Base-by-base conservation (phyloP, 2,797 vertebrate genomes). In the Threskiornis aethiopicus region DNA sequence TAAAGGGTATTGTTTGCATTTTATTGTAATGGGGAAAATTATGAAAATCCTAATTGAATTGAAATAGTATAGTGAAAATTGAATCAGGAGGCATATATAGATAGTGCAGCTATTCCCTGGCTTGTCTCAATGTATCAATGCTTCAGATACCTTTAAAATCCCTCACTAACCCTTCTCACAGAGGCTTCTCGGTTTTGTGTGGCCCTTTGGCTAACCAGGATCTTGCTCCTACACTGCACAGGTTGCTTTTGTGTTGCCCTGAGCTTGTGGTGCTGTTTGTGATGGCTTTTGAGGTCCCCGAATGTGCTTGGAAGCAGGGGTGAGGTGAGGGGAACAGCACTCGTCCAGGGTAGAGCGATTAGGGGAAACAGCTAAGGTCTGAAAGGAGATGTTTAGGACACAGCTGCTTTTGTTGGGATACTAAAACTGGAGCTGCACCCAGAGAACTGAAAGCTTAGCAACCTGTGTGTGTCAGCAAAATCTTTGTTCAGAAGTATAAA, bases 381-480 rank as follows among this genome's bases (percentile, higher is more conserved):
- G 31, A 82, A 80, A 64, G 42, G 52, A 47, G 57, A 16, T 75
- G 29, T 84, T 91, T 25, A 57, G 70, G 66, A 47, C 25, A 31
- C 44, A 70, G 67, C 70, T 92, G 70, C 70, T 95, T 88, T 95
- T 80, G 55, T 69, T 92, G 80, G 42, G 64, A 66, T 18, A 15
- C 55, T 79, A 4, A 61, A 89, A 73, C 57, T 47, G 59, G 59
- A 80, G 84, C 77, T 82, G 62, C 46, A 70, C 59, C 39, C 62
- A 59, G 55, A 12, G 4, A 92, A 62, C 1, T 5, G 67, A 66
- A 78, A 76, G 64, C 75, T 65, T 17, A 41, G 54, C 61, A 93
- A 78, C 75, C 84, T 88, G 49, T 72, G 70, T 41, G 47, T 84
- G 84, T 93, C 93, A 90, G 94, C 90, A 71, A 67, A 85, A 81